Evolutionary conservation across 2,113 vertebrate species (phyloP), one percentile per base, ranked within the genome.

Genomic region (Cinclus mexicanus): DNA sequence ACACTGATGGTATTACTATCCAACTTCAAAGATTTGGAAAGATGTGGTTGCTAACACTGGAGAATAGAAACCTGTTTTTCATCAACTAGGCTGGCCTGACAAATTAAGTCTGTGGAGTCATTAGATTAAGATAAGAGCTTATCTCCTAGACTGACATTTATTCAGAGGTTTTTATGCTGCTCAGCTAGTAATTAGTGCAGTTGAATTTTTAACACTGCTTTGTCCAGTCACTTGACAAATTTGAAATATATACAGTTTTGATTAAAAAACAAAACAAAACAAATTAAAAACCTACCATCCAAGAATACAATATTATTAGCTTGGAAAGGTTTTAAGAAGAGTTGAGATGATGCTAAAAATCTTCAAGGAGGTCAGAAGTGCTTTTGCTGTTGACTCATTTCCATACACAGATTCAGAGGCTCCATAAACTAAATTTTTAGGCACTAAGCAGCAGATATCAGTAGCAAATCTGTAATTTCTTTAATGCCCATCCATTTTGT

Each of bases 91-190:
- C 98, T 98, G 98, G 98, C 98, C 98, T 99, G 99, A 99, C 98
- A 99, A 99, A 99, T 99, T 98, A 99, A 99, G 98, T 98, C 98
- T 98, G 98, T 97, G 98, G 98, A 99, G 98, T 99, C 99, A 98
- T 99, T 99, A 99, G 98, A 99, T 99, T 99, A 99, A 99, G 99
- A 99, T 99, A 99, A 99, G 98, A 98, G 99, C 98, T 99, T 99
- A 99, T 99, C 99, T 99, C 97, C 83, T 97, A 98, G 98, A 98
- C 98, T 99, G 98, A 99, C 98, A 99, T 99, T 99, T 99, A 99
- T 98, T 98, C 98, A 96, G 98, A 98, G 98, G 98, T 98, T 99
- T 99, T 98, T 98, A 98, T 98, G 98, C 98, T 98, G 98, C 98
- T 98, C 98, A 97, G 98, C 98, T 98, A 97, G 98, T 98, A 99